Evolutionary conservation across 2,888 invertebrate genomes (phyloP).

Genomic region (Diplazon laetatorius): DNA sequence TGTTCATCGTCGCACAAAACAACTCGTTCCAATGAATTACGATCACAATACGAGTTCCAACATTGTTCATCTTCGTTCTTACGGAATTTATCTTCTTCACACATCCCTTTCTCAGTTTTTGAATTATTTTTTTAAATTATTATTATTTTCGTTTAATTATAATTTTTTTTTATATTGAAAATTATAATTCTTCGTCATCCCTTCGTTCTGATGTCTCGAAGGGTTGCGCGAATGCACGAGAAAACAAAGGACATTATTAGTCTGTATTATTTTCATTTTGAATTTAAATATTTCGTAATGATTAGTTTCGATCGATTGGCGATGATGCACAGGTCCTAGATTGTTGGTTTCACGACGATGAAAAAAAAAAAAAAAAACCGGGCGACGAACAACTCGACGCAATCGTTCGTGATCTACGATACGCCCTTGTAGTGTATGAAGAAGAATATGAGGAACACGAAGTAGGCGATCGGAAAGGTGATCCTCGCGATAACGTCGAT

Average conservation of each 20-base stretch:
- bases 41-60: constrained; percentile 31
- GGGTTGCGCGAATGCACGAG: constrained; percentile 48
- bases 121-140: not conserved
- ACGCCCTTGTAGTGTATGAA: constrained; percentile 97
- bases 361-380: constrained; percentile 18
- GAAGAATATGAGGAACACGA: constrained; percentile 97
- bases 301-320: constrained; percentile 18
- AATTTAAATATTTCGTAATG: not conserved
- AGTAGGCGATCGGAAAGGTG: constrained; percentile 96
- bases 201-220: constrained; percentile 33
- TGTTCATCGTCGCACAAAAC: constrained; percentile 21
- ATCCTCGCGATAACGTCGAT: constrained; percentile 97
- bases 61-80: not conserved
- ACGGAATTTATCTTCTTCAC: constrained; percentile 13
- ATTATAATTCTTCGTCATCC: too few relatives aligned
- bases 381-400: constrained; percentile 8
- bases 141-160: not conserved
- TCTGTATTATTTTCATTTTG: constrained; percentile 1
- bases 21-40: constrained; percentile 16
- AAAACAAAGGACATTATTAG: constrained; percentile 21
- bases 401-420: constrained; percentile 84
- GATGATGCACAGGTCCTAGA: constrained; percentile 10
- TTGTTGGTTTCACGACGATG: constrained; percentile 12
- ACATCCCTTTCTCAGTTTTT: constrained; percentile 1
- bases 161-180: too few relatives aligned